phyloP scores from a whole-genome alignment of 2,888 invertebrate genomes.

The Rhagophthalmus giganteus region DNA sequence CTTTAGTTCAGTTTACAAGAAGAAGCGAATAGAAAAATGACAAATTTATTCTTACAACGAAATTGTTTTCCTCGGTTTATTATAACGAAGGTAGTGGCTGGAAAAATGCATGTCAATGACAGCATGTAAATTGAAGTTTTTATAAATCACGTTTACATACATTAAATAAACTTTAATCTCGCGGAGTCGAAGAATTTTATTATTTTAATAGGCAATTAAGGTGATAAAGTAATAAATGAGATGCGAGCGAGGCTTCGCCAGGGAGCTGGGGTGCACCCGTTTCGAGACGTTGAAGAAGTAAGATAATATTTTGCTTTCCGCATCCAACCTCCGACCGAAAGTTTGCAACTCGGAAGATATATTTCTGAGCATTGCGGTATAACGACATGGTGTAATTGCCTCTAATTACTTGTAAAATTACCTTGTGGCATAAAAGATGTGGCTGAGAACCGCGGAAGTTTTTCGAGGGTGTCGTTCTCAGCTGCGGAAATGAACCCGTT shows the following conservation, averaged over 20 bases:
- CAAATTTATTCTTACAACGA: constrained; percentile 53
- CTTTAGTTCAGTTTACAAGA: constrained; percentile 54
- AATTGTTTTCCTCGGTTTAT: constrained; percentile 50
- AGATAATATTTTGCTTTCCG: constrained; percentile 51
- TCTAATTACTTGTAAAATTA: constrained; percentile 60
- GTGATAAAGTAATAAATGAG: constrained; percentile 22
- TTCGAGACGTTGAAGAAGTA: constrained; percentile 30
- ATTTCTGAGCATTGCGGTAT: constrained; percentile 53
- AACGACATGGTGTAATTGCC: constrained; percentile 58
- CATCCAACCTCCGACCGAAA: constrained; percentile 37
- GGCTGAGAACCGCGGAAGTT: constrained; percentile 48
- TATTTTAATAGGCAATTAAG: constrained; percentile 25
- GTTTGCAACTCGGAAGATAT: constrained; percentile 50
- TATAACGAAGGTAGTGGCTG: constrained; percentile 52
- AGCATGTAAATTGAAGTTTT: constrained; percentile 55
- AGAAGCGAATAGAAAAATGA: constrained; percentile 56
- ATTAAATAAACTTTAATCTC: constrained; percentile 21
- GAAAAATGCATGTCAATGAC: constrained; percentile 55
- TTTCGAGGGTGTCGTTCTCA: constrained; percentile 44
- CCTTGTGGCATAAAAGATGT: constrained; percentile 58
- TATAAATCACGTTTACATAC: constrained; percentile 30
- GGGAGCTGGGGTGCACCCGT: constrained; percentile 1
- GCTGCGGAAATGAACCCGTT: constrained; percentile 49
- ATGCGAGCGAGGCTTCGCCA: constrained; percentile 1
- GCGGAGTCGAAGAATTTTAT: constrained; percentile 12